A percentile compares a stretch with the other conserved stretches of the same genome.
Evolutionary conservation across 2,797 vertebrate species (phyloP).

Genomic region (Chiroxiphia lanceolata): DNA sequence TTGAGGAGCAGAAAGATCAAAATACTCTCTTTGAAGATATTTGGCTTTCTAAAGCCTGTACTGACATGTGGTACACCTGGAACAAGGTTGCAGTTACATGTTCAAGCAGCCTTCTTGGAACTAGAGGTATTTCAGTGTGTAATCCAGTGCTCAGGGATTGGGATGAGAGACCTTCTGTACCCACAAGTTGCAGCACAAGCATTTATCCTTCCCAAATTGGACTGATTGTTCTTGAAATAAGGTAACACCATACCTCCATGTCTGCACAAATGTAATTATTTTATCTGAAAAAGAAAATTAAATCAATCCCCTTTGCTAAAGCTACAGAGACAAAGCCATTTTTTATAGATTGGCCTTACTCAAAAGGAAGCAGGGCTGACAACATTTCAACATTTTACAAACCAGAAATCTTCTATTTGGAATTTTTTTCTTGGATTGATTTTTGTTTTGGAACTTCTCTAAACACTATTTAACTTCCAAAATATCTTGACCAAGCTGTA

Average conservation of each 20-base stretch:
- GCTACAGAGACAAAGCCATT: not conserved
- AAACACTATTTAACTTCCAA: constrained; percentile 54
- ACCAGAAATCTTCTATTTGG: constrained; percentile 16
- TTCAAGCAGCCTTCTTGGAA: not conserved
- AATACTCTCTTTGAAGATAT: not conserved
- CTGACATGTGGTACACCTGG: not conserved
- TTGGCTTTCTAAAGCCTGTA: not conserved
- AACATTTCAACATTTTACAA: not conserved
- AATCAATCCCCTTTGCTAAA: not conserved
- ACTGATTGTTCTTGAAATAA: not conserved
- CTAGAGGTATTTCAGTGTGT: not conserved
- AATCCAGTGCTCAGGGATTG: fast-evolving
- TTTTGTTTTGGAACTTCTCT: constrained; percentile 59
- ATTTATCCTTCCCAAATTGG: not conserved
- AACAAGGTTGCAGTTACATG: not conserved
- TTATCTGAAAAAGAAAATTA: not conserved
- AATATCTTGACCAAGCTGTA: constrained; percentile 46
- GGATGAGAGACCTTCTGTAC: fast-evolving
- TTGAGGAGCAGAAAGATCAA: not conserved
- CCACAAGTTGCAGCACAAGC: not conserved
- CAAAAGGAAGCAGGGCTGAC: not conserved
- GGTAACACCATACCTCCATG: not conserved
- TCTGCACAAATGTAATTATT: not conserved
- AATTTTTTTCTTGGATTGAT: constrained; percentile 19
- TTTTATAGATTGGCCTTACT: not conserved